Percentiles rank a stretch among this genome's conserved stretches.
phyloP scores from a whole-genome alignment of 2,797 vertebrate genomes.

The Mycteria americana region DNA sequence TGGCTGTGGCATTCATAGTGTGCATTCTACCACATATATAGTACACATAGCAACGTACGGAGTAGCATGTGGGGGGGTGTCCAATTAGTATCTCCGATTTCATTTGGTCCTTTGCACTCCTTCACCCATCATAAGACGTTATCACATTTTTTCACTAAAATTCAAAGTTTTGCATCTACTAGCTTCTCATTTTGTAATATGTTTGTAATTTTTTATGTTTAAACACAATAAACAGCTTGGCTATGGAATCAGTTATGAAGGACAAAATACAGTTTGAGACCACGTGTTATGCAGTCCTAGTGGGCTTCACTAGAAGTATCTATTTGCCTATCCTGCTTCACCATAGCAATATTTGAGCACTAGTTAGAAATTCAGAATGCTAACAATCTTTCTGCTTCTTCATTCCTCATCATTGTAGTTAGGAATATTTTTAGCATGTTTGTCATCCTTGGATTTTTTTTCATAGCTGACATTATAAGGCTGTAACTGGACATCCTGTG shows the following conservation, averaged over 20 bases:
- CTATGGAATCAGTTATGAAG: slow-evolving; percentile 16
- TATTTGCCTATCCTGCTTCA: background rate
- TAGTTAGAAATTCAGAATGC: background rate
- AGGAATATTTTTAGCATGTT: background rate
- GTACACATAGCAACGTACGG: background rate
- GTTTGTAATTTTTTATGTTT: slow-evolving; percentile 9
- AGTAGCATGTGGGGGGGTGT: background rate
- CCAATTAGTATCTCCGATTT: slow-evolving; percentile 15
- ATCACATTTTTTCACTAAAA: background rate
- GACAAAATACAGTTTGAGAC: slow-evolving; percentile 27
- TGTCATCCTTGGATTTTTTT: background rate
- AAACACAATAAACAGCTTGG: slow-evolving; percentile 44
- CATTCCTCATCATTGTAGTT: background rate
- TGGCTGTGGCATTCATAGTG: background rate
- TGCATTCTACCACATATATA: background rate
- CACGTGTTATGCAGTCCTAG: background rate
- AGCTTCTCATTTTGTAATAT: slow-evolving; percentile 15
- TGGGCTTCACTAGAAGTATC: background rate
- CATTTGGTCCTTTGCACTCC: slow-evolving; percentile 54
- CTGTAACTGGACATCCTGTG: background rate
- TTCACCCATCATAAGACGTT: slow-evolving; percentile 33
- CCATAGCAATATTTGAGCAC: background rate
- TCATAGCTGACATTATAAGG: background rate
- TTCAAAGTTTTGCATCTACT: background rate
- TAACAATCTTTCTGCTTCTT: background rate